Base-by-base conservation (phyloP, 2,888 invertebrate genomes). In the Tholera decimalis region DNA sequence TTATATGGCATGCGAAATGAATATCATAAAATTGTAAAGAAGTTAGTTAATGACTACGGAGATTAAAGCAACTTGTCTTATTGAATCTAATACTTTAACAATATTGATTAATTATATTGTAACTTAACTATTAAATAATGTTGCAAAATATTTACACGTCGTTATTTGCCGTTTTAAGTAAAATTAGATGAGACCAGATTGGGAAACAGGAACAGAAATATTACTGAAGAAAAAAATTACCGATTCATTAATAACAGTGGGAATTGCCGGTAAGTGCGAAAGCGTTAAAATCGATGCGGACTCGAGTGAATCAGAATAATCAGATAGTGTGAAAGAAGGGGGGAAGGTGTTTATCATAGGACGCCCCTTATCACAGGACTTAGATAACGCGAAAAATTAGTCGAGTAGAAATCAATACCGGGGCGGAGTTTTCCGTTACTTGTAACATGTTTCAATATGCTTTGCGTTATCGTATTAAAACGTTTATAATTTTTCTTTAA, bases 371-470 rank as follows among this genome's bases (percentile, higher is more conserved):
- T 94, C 93, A 80, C 43, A 56, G 80, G 85, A 83, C 88, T 90
- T 88, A 89, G 94, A 94, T 94, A 95, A 92, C 85, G 89, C 66
- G 82, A 86, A 92, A 80, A 92, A 91, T 91, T 91, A 84, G 85
- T 89, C 85, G 82, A 91, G 89, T 89, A 88, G 80, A 91, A 94
- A 95, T 95, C 94, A 91, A 95, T 94, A 94, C 84, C 80, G 77
- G 58, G 68, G 68, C 71, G 84, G 75, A 86, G 74, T 87, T 90
- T 88, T 88, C 87, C 85, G 73, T 83, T 79, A 80, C 86, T 85
- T 73, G 46, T 55, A 41, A 54, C 57, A 53, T 26, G 33, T 57
- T 59, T 37, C 41, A 28, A 39, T 51, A 35, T 60, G 44, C 56
- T 76, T 49, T 44, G 22, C n/a, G 26, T 43, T 28, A 50, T 39